Evolutionary conservation across 2,888 invertebrate species (phyloP).

Genomic region (Pocota personata): DNA sequence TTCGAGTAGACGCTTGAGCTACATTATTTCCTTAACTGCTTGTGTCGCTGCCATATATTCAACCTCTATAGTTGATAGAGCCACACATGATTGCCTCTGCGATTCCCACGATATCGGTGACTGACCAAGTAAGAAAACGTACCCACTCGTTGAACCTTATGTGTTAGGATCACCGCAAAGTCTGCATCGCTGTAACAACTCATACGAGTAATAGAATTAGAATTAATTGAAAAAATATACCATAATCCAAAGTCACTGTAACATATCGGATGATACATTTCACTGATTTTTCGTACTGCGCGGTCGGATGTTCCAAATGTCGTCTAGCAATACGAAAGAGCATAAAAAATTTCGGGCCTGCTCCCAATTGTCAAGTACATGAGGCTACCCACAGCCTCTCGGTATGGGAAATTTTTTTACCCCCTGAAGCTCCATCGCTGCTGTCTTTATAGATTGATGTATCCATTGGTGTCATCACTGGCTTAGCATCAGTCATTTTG

Average conservation of each 20-base stretch:
- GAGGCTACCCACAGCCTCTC: no score
- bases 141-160: no score
- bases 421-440: not conserved
- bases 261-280: not conserved
- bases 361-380: no score
- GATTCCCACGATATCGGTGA: not conserved
- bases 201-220: not conserved
- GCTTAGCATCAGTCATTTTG: not conserved
- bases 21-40: no score
- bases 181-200: not conserved
- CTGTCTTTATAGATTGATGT: not conserved
- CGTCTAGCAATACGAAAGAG: slow-evolving; percentile 37
- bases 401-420: slow-evolving; percentile 41
- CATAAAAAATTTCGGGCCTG: no score
- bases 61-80: no score
- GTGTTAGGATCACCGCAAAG: no score
- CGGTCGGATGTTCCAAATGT: not conserved
- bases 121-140: no score
- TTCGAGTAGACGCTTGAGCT: no score
- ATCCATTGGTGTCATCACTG: not conserved
- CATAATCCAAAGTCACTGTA: not conserved
- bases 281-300: not conserved
- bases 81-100: no score
- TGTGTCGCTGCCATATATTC: no score
- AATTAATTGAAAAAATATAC: not conserved